phyloP scores from a whole-genome alignment of 1,140 invertebrate species.

The Drosophila teissieri region DNA sequence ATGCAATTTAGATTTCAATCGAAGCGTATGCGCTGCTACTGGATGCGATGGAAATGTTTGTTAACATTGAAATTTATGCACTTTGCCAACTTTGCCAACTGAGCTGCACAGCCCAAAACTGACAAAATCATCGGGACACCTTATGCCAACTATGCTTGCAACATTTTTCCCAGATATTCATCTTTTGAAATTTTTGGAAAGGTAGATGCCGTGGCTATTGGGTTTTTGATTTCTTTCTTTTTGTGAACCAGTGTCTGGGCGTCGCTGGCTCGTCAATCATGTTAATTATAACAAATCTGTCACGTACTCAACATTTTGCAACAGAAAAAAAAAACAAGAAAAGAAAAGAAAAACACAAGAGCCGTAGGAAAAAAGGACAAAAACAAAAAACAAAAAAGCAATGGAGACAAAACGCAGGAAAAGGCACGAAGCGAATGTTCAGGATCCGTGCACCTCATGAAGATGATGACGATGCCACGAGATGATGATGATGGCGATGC shows the following conservation, averaged over 20 bases:
- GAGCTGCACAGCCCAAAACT: constrained; percentile 12
- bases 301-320: constrained; percentile 65
- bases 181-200: constrained; percentile 13
- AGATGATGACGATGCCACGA: constrained; percentile 50
- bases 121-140: constrained; percentile 30
- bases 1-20: constrained; percentile 77
- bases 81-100: constrained; percentile 22
- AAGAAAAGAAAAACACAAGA: constrained; percentile 29
- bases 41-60: constrained; percentile 33
- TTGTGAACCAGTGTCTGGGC: constrained; percentile 27
- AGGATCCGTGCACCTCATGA: constrained; percentile 35
- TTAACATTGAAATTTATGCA: constrained; percentile 72
- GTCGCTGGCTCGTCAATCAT: constrained; percentile 71
- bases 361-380: not conserved
- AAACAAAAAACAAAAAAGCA: constrained; percentile 32
- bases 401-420: constrained; percentile 56
- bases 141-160: constrained; percentile 11
- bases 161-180: not conserved
- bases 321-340: constrained; percentile 28
- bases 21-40: constrained; percentile 55
- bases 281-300: constrained; percentile 79
- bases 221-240: not conserved
- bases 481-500: constrained; percentile 57
- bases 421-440: constrained; percentile 62
- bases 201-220: not conserved